Conservation (phyloP, 1,140 invertebrate species). For the Drosophila repleta region DNA sequence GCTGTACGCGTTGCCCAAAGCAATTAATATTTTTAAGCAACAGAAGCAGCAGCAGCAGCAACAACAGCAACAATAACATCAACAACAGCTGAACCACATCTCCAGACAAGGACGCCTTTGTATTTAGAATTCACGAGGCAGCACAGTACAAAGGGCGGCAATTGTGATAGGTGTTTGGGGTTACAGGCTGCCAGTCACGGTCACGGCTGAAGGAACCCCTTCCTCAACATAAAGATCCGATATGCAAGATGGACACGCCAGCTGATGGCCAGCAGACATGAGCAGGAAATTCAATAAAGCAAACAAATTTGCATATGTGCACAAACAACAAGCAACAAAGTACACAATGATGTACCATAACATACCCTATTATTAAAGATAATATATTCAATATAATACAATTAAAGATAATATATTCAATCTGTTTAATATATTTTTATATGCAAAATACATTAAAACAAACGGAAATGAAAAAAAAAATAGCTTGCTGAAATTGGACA, state of each 20-base stretch:
- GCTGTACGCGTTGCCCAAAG: conserved; percentile 43
- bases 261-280: conserved; percentile 47
- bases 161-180: conserved; percentile 49
- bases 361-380: conserved; percentile 1
- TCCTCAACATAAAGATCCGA: background rate
- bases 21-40: conserved; percentile 66
- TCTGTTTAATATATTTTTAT: too few species aligned
- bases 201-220: conserved; percentile 56
- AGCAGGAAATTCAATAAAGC: conserved; percentile 65
- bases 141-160: conserved; percentile 28
- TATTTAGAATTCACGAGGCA: conserved; percentile 51
- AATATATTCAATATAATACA: too few species aligned
- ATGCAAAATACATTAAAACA: too few species aligned
- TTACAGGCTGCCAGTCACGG: conserved; percentile 65
- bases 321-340: background rate
- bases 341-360: background rate
- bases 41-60: conserved; percentile 4
- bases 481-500: too few species aligned
- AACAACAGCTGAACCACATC: conserved; percentile 32
- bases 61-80: conserved; percentile 31
- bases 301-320: conserved; percentile 10
- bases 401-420: too few species aligned
- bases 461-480: too few species aligned
- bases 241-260: conserved; percentile 19
- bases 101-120: conserved; percentile 46